phyloP scores from a whole-genome alignment of 2,888 invertebrate species.

The Cetonia aurata region DNA sequence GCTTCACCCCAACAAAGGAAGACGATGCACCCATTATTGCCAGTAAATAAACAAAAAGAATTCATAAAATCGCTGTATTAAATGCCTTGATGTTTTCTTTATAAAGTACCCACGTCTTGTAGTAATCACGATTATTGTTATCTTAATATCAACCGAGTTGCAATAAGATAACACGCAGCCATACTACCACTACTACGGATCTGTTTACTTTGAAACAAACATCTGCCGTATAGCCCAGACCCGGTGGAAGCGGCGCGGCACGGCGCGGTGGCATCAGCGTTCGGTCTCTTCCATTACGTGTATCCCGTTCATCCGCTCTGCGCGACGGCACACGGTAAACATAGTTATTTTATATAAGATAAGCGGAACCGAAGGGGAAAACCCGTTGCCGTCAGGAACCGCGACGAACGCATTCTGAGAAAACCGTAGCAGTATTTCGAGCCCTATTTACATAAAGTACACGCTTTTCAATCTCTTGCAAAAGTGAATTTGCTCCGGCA shows the following conservation, averaged over 20 bases:
- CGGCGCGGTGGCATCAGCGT: not conserved
- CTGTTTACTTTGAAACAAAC: conserved; percentile 52
- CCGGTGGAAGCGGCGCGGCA: not conserved
- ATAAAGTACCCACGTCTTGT: no score
- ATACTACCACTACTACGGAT: conserved; percentile 9
- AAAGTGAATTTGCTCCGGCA: conserved; percentile 33
- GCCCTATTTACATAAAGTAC: conserved; percentile 50
- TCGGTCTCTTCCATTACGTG: conserved; percentile 38
- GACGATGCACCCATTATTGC: no score
- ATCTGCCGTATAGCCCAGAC: conserved; percentile 47
- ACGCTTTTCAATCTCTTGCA: conserved; percentile 48
- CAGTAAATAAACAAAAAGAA: no score
- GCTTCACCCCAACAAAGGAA: no score
- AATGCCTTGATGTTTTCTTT: no score
- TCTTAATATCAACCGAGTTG: no score
- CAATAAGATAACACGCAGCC: no score
- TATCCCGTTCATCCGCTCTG: conserved; percentile 37
- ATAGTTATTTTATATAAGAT: conserved; percentile 53
- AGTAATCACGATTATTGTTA: no score
- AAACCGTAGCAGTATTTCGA: conserved; percentile 41
- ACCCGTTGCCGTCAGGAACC: conserved; percentile 11
- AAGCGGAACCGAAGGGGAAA: conserved; percentile 48
- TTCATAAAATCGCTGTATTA: no score
- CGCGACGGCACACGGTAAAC: conserved; percentile 47
- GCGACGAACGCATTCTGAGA: conserved; percentile 30